Base-by-base conservation (phyloP, 1,140 invertebrate species). In the Drusus annulatus region DNA sequence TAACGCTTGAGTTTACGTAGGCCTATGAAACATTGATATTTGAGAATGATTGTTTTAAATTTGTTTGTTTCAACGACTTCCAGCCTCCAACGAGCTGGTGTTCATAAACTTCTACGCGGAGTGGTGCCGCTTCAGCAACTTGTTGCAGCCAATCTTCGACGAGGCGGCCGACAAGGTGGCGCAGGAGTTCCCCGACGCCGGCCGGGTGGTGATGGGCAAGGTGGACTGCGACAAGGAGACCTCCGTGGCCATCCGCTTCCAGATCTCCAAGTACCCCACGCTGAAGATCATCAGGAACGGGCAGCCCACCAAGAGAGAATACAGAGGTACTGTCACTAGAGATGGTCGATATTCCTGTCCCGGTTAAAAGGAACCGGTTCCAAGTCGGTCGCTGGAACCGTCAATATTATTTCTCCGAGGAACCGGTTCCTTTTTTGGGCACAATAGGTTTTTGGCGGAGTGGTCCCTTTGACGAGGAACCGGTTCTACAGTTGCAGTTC, bases 51-150 rank as follows among this genome's bases (percentile, higher is more conserved):
- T 45, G 13, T 45, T 45, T 45, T 1, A 45, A 45, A 45, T 45
- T 8, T 13, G 36, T 45, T 1, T 13, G 8, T 45, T 45, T 45
- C 13, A 0, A 5, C 36, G 36, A 7, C 23, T 81, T 77, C 10
- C 91, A 98, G 98, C 95, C 79, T 93, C 94, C 71, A 97, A 97
- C 92, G 97, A 99, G 91, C 90, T 99, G 88, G 98, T 99, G 73
- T 96, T 99, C 89, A 95, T 99, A 81, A 99, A 99, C 90, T 99
- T 99, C 90, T 99, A 99, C 91, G 98, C 98, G 13, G 98, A 99
- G 87, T 99, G 98, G 97, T 98, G 96, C 90, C 92, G 93, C 84
- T 96, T 96, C 89, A 99, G 98, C 91, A 98, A 98, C 90, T 93
- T 98, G 87, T 90, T 99, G 85, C 95, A 96, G 84, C 98, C 98